Evolutionary conservation across 2,888 invertebrate genomes (phyloP).

Genomic region (Leptothorax acervorum): DNA sequence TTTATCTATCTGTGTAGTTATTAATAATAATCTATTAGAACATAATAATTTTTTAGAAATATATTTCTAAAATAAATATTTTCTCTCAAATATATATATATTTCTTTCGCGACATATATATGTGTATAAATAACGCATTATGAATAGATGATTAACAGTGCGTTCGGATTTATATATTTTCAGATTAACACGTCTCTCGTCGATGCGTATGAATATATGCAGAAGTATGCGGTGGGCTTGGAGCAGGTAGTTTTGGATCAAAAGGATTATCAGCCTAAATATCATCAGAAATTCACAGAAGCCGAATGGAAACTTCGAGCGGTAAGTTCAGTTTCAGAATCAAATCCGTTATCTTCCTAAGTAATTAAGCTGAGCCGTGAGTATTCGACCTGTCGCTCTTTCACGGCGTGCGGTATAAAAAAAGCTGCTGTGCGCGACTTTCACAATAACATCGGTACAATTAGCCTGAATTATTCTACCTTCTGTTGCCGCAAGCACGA

Average conservation of each 20-base stretch:
- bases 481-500: constrained; percentile 65
- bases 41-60: neutral
- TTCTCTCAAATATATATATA: neutral
- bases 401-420: neutral
- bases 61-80: neutral
- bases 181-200: constrained; percentile 87
- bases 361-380: constrained; percentile 28
- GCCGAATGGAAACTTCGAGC: constrained; percentile 88
- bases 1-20: constrained; percentile 13
- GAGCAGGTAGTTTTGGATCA: constrained; percentile 89
- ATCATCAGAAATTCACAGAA: constrained; percentile 86
- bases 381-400: constrained; percentile 7
- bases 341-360: neutral
- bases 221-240: constrained; percentile 90
- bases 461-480: constrained; percentile 66
- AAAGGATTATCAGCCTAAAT: constrained; percentile 85
- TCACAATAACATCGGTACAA: constrained; percentile 70
- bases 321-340: constrained; percentile 81
- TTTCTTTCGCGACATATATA: neutral
- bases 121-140: neutral
- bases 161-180: constrained; percentile 68
- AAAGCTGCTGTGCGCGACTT: constrained; percentile 58
- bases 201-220: constrained; percentile 89
- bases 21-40: neutral
- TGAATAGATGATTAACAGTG: neutral